These are phyloP conservation scores for Folsomia candida DNA, from an alignment of 2,888 invertebrate genomes.

Conservation along the genomic window DNA sequence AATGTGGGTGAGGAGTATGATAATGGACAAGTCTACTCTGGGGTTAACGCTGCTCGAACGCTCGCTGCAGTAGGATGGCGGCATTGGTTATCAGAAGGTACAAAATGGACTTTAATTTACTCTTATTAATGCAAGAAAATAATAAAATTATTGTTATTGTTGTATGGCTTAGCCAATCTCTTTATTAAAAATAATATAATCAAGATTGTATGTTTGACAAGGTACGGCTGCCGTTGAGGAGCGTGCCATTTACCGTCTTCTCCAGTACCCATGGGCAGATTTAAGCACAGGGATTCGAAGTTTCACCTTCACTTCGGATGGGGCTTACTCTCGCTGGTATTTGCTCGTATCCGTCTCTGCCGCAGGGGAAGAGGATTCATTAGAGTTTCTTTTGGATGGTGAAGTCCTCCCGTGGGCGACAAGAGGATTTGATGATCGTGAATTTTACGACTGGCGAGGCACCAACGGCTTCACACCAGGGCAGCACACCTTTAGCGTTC, in stretches of 20 bases:
- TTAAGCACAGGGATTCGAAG: slow-evolving; percentile 16
- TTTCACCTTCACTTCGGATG: slow-evolving; percentile 41
- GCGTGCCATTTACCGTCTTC: slow-evolving; percentile 32
- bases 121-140: too few relatives aligned
- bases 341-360: slow-evolving; percentile 39
- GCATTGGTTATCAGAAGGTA: slow-evolving; percentile 22
- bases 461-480: slow-evolving; percentile 18
- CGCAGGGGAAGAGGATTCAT: slow-evolving; percentile 20
- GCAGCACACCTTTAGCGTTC: slow-evolving; percentile 19
- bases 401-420: slow-evolving; percentile 25
- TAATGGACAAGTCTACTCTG: slow-evolving; percentile 24
- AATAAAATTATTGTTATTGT: too few relatives aligned
- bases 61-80: slow-evolving; percentile 21
- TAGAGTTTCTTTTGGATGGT: slow-evolving; percentile 13
- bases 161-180: too few relatives aligned
- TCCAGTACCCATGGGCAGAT: slow-evolving; percentile 43
- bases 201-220: not conserved
- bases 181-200: not conserved
- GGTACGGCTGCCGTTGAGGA: slow-evolving; percentile 28
- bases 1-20: slow-evolving; percentile 35
- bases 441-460: slow-evolving; percentile 23
- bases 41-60: slow-evolving; percentile 20
- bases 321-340: slow-evolving; percentile 37
- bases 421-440: slow-evolving; percentile 27
- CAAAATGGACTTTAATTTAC: too few relatives aligned